A percentile compares a stretch with the other conserved stretches of the same genome.
Evolutionary conservation across 2,113 vertebrate species (phyloP).

Genomic region (Origma solitaria): DNA sequence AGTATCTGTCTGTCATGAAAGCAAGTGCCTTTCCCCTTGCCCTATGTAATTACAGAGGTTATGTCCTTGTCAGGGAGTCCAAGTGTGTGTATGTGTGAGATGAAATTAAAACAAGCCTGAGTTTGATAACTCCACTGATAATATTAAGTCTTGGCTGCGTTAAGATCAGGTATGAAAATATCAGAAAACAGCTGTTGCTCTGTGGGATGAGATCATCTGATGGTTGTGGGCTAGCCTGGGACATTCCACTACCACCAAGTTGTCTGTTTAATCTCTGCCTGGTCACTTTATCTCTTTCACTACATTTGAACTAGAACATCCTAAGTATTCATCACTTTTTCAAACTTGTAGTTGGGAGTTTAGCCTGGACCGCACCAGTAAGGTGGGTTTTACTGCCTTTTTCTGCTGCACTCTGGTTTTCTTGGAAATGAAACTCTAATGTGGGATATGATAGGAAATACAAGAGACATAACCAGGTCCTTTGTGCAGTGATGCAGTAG

Average conservation of each 20-base stretch:
- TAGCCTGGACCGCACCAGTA: not conserved
- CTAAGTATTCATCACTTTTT: not conserved
- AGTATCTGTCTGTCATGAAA: not conserved
- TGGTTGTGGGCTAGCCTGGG: not conserved
- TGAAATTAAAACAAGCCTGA: not conserved
- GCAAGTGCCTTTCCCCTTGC: not conserved
- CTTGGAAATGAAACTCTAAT: not conserved
- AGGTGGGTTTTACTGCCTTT: not conserved
- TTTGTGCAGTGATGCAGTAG: not conserved
- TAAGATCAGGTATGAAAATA: constrained; percentile 15
- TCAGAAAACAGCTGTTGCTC: not conserved
- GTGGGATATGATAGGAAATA: not conserved
- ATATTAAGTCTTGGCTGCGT: not conserved
- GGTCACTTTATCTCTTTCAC: not conserved
- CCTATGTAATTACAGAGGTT: not conserved
- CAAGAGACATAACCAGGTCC: not conserved
- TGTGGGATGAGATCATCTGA: not conserved
- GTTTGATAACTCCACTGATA: not conserved
- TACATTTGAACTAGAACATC: not conserved
- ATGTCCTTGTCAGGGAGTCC: not conserved
- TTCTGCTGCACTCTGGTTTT: not conserved
- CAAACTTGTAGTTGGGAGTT: not conserved
- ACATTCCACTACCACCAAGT: not conserved
- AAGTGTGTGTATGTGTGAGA: not conserved
- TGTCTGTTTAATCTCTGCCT: not conserved